phyloP scores from a whole-genome alignment of 2,797 vertebrate species.

The Gallirallus australis region DNA sequence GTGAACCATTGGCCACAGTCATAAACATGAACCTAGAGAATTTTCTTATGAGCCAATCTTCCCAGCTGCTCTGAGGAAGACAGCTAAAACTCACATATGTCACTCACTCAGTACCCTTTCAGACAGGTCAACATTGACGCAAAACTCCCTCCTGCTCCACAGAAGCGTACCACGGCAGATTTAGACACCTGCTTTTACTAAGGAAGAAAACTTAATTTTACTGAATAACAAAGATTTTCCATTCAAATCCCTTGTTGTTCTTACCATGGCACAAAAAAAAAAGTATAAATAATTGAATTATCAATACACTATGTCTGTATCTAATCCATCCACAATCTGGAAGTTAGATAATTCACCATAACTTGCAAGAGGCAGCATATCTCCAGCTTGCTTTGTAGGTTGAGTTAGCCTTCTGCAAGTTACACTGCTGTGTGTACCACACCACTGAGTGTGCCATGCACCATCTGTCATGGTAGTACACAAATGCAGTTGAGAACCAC shows the following conservation, averaged over 20 bases:
- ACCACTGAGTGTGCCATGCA: background rate
- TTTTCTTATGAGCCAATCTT: background rate
- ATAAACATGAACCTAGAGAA: background rate
- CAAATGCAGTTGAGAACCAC: slow-evolving; percentile 48
- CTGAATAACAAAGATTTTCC: background rate
- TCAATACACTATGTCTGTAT: background rate
- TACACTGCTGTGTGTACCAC: slow-evolving; percentile 9
- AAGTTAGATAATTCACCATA: slow-evolving; percentile 54
- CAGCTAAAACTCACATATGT: background rate
- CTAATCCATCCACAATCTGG: slow-evolving; percentile 16
- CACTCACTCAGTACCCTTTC: background rate
- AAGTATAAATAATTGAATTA: background rate
- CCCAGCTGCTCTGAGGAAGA: background rate
- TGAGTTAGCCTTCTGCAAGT: slow-evolving; percentile 26
- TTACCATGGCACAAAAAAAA: background rate
- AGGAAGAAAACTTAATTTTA: background rate
- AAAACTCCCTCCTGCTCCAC: background rate
- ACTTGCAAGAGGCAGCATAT: slow-evolving; percentile 8
- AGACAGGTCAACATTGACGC: background rate
- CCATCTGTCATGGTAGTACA: slow-evolving; percentile 25
- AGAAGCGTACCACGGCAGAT: background rate
- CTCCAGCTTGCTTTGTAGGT: slow-evolving; percentile 38
- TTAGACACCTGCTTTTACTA: background rate
- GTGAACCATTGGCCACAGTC: background rate
- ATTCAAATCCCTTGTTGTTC: background rate